Evolutionary conservation across 2,888 invertebrate genomes (phyloP), one percentile per base, ranked within the genome.

Genomic region (Ophonus ardosiacus): DNA sequence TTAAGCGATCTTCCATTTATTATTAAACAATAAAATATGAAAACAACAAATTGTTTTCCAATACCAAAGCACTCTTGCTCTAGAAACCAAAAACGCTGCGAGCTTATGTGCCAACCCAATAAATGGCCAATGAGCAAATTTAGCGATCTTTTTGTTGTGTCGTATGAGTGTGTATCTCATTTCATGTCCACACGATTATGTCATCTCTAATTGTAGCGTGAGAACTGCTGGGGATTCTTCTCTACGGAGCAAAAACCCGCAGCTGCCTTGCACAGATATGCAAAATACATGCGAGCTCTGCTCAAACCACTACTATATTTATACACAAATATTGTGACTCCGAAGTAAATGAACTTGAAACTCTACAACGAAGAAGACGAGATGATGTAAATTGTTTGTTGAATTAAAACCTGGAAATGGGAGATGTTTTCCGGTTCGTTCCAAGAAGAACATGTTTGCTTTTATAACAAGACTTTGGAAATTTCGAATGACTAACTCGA

Each of bases 151-250:
- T n/a, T 24, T 40, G 40, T 24, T 24, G 51, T 56, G 51, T 76
- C 76, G 15, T 76, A 76, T 56, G 21, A 76, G 51, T 78, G 57
- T 51, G 61, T 57, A 84, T 84, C 84, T 51, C 43, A 78, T 84
- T 78, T 84, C 84, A 84, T 51, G 71, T 63, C 51, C 43, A 24
- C 78, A 65, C 78, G 78, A 84, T 84, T 84, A 84, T 84, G 84
- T 84, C 84, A 84, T 84, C 51, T 84, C 84, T 84, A 84, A 84
- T 65, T 84, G 84, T 84, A 63, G 76, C 84, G 84, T 84, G 84
- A 61, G 84, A 83, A 83, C 83, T 56, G 38, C 61, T 63, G 31
- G 31, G 71, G 40, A 63, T 80, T 38, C 61, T 56, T 51, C 38
- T 51, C 31, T n/a, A 38, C 40, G 17, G 68, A 74, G 71, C 71